Percentiles rank a stretch among this genome's conserved stretches.
phyloP scores from a whole-genome alignment of 2,888 invertebrate species.

The Ametastegia equiseti region DNA sequence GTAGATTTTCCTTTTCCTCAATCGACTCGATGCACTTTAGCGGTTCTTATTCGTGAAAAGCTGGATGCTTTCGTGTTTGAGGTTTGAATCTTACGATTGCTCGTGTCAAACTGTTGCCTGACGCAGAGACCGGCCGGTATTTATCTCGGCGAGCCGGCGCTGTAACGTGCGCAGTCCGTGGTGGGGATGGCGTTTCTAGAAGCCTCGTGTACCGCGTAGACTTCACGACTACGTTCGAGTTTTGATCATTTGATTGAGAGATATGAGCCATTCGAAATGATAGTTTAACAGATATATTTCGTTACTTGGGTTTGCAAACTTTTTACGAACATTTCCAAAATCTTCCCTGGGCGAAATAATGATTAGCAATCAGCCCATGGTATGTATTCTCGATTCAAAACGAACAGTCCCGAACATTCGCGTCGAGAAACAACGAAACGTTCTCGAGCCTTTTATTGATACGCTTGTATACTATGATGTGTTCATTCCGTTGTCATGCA shows the following conservation, averaged over 20 bases:
- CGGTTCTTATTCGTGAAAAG: too few relatives aligned
- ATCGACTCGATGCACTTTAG: too few relatives aligned
- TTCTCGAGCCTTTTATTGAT: not conserved
- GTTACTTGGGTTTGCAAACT: not conserved
- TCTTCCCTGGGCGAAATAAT: not conserved
- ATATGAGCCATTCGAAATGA: not conserved
- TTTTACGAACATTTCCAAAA: not conserved
- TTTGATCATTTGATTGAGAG: not conserved
- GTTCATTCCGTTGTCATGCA: not conserved
- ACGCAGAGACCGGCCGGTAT: not conserved
- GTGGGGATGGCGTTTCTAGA: constrained; percentile 28
- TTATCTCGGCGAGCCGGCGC: constrained; percentile 15
- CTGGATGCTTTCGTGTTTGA: not conserved
- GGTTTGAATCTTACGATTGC: constrained; percentile 3
- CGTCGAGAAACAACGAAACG: not conserved
- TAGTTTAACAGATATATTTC: not conserved
- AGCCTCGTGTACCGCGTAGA: constrained; percentile 15
- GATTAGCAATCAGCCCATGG: not conserved
- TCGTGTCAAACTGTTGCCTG: constrained; percentile 20
- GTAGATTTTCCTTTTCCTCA: too few relatives aligned
- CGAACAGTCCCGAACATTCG: constrained; percentile 15
- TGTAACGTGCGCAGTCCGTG: not conserved
- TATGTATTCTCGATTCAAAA: not conserved
- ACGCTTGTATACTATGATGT: not conserved
- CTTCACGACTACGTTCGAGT: not conserved